phyloP scores from a whole-genome alignment of 2,797 vertebrate species.

The Lepus oiostolus region DNA sequence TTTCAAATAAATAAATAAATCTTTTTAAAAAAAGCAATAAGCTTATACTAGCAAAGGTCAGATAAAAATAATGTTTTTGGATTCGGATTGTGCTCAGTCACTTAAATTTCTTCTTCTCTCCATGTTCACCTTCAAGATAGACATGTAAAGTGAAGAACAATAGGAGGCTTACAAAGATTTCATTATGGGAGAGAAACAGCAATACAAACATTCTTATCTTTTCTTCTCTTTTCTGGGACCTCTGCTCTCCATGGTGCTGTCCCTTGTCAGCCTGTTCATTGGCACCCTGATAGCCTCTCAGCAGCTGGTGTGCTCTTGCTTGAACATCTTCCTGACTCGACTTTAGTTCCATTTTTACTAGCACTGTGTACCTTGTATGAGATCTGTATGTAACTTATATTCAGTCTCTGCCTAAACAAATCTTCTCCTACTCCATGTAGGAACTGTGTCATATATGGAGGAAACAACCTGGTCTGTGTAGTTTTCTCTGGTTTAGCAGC shows the following conservation, averaged over 20 bases:
- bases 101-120: no score
- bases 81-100: neutral
- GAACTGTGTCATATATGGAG: no score
- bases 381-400: neutral
- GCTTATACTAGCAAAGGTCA: neutral
- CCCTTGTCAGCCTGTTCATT: neutral
- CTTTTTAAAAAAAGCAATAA: neutral
- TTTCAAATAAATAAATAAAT: no score
- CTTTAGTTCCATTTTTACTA: neutral
- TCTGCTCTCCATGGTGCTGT: neutral
- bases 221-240: no score
- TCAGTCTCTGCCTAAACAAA: neutral
- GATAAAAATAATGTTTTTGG: neutral
- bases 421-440: neutral
- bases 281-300: neutral
- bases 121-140: neutral
- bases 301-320: neutral
- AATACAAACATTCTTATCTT: neutral
- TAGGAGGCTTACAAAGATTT: neutral
- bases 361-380: neutral
- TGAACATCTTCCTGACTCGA: neutral
- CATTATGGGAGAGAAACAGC: accelerated
- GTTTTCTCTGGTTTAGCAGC: neutral
- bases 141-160: neutral
- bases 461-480: neutral